phyloP scores from a whole-genome alignment of 2,113 vertebrate species.

The Cairina moschata region DNA sequence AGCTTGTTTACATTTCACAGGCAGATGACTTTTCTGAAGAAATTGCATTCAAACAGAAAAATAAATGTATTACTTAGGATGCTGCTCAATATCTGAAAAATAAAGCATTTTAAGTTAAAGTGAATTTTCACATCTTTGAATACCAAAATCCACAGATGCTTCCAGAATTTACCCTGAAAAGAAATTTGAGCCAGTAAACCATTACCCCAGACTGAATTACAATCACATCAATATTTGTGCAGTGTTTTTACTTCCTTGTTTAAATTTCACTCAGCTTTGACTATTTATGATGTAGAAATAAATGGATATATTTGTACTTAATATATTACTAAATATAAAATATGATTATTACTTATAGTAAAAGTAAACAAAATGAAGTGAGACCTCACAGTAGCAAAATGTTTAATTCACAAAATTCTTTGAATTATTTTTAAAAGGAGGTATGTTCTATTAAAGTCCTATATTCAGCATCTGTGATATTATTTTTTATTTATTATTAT shows the following conservation, averaged over 20 bases:
- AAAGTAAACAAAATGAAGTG: conserved; percentile 13
- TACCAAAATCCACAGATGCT: neutral
- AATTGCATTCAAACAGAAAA: neutral
- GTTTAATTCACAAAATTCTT: conserved; percentile 24
- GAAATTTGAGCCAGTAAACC: neutral
- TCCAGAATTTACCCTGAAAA: neutral
- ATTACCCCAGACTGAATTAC: neutral
- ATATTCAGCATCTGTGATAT: neutral
- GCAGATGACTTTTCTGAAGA: neutral
- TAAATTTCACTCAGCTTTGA: neutral
- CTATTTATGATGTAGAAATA: conserved; percentile 6
- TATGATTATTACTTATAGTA: neutral
- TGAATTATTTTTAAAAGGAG: conserved; percentile 9
- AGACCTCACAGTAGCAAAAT: neutral
- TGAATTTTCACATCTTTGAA: neutral
- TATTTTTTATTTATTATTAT: neutral
- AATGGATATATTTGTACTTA: neutral
- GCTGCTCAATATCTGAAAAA: neutral
- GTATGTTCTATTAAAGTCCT: neutral
- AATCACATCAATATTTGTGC: neutral
- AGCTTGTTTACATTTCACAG: neutral
- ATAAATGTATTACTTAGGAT: neutral
- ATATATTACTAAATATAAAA: neutral
- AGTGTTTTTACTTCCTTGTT: neutral
- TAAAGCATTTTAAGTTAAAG: neutral